Evolutionary conservation across 2,113 vertebrate species (phyloP).

Genomic region (Thomomys bottae): DNA sequence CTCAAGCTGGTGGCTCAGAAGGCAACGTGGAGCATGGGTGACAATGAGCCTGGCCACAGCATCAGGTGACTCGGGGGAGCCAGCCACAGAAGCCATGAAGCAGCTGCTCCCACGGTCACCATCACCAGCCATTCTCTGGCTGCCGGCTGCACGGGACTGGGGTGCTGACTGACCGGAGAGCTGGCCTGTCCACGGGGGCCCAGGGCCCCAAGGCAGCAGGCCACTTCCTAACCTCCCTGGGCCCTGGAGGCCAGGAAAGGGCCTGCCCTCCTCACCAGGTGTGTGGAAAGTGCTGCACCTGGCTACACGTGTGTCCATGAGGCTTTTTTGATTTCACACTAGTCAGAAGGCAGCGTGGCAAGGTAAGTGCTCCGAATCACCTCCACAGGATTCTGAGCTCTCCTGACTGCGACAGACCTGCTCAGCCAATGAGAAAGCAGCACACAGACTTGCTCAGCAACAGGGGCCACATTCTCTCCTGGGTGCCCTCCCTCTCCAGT

Average conservation of each 20-base stretch:
- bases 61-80: neutral
- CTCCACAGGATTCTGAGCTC: neutral
- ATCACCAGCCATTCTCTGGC: neutral
- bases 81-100: neutral
- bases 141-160: neutral
- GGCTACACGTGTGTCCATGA: accelerated
- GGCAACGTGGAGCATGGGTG: too few species aligned
- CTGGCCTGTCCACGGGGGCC: neutral
- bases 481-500: neutral
- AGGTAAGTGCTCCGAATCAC: neutral
- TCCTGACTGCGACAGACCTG: neutral
- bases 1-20: neutral
- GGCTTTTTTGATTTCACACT: neutral
- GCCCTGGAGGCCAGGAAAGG: neutral
- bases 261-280: accelerated
- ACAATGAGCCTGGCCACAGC: neutral
- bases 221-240: too few species aligned
- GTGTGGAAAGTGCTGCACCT: neutral
- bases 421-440: neutral
- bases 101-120: neutral
- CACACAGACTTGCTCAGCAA: too few species aligned
- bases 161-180: too few species aligned
- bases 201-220: neutral
- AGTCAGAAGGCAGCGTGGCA: neutral
- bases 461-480: neutral